Base-by-base conservation (phyloP, 1,140 invertebrate species). In the Hormaphis cornu region DNA sequence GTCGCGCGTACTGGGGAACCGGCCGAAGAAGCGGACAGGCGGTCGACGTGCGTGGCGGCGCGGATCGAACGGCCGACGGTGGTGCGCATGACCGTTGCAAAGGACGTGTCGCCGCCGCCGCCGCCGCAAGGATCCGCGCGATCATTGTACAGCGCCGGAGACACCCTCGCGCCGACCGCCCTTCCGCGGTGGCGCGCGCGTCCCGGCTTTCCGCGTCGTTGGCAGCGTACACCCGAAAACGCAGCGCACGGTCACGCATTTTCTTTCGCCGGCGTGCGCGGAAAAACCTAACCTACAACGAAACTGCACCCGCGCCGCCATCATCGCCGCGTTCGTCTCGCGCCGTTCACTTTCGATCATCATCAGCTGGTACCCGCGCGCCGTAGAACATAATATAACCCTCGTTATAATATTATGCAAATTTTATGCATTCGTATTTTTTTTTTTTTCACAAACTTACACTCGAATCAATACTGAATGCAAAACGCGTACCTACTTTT, bases 61-160 rank as follows among this genome's bases (percentile, higher is more conserved):
- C 61, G 44, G 61, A 66, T 66, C 61, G 61, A 66, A 66, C 61
- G 28, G 61, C 42, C 7, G 14, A 2, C 20, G 20, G 61, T n/a
- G n/a, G n/a, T 66, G 61, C 61, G 61, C 61, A 66, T 66, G 61
- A 66, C 61, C 42, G 42, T 66, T 66, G 61, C 61, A 66, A 66
- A 66, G 61, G 59, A 66, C 61, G 44, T 48, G 44, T 44, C 44
- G 28, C 7, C 20, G 35, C 61, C 5, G 37, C 37, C 7, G 37
- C 37, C 7, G 37, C 14, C 7, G 42, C 18, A 46, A n/a, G n/a
- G n/a, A n/a, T n/a, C n/a, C n/a, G n/a, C n/a, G n/a, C n/a, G n/a
- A n/a, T n/a, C n/a, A n/a, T n/a, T n/a, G n/a, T n/a, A n/a, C n/a
- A n/a, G n/a, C n/a, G n/a, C n/a, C 28, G 12, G 52, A 4, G 52